Base-by-base conservation (phyloP, 2,888 invertebrate species). In the Caenorhabditis sp. region DNA sequence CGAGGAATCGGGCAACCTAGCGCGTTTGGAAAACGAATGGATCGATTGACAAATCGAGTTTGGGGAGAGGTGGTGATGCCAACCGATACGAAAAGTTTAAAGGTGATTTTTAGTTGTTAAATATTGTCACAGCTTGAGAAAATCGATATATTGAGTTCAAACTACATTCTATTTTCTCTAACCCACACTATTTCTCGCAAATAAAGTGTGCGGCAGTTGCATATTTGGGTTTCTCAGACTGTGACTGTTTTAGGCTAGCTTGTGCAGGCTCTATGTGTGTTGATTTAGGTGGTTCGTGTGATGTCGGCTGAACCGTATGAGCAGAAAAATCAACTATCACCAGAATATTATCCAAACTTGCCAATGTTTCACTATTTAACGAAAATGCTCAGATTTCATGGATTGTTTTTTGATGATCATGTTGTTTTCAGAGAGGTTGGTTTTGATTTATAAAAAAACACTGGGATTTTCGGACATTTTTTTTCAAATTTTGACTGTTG, bases 351-450 rank as follows among this genome's bases (percentile, higher is more conserved):
- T 69, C 86, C 86, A 49, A 86, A 86, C 64, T 72, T 80, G 57
- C 86, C 86, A 37, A 86, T 86, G 86, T 87, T 86, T 69, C 86
- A 86, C 69, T 87, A 86, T 64, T 70, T 86, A 21, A 84, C 85
- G n/a, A 86, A 86, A 77, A 83, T 86, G 82, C 75, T 86, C 24
- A 77, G 80, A 37, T 73, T 86, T 58, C 86, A 86, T 69, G 86
- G 86, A 36, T 65, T 86, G 31, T 86, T 82, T 67, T 84, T 84
- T 69, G 86, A 86, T 65, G 85, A 86, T 69, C 86, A 86, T 66
- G 83, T 86, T 60, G 80, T 86, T n/a, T 86, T 83, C 74, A 73
- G 84, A 51, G 78, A 84, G 58, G 81, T 85, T 23, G 1, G 51
- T 26, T 37, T 14, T n/a, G n/a, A n/a, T 31, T 31, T 31, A 6